These are phyloP conservation scores for Rhagophthalmus giganteus DNA, from an alignment of 2,888 invertebrate genomes.

Conservation along the genomic window DNA sequence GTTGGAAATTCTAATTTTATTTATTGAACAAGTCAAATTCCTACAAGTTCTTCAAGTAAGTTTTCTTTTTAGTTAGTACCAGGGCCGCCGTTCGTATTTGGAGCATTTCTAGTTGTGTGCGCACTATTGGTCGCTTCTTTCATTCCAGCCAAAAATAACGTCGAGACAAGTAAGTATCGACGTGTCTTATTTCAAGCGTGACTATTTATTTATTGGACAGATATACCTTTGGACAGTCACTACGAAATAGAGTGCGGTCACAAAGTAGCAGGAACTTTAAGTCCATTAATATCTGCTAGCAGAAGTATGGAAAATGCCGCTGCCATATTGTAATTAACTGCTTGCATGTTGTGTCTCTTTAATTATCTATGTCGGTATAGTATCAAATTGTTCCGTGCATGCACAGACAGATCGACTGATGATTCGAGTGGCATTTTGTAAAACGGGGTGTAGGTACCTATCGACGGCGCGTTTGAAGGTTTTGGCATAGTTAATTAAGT, in stretches of 20 bases:
- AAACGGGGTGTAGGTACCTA: too few relatives aligned
- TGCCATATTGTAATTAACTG: constrained; percentile 47
- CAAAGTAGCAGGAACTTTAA: constrained; percentile 75
- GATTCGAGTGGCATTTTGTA: too few relatives aligned
- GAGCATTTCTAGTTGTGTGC: constrained; percentile 93
- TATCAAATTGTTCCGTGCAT: too few relatives aligned
- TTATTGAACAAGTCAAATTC: background rate
- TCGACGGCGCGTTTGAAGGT: background rate
- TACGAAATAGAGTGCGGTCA: constrained; percentile 81
- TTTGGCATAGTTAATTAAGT: background rate
- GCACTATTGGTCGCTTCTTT: constrained; percentile 91
- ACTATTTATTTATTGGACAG: background rate
- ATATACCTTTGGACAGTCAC: constrained; percentile 74
- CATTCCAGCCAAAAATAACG: constrained; percentile 62
- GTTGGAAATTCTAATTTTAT: background rate
- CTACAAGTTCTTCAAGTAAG: background rate
- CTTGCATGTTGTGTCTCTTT: background rate
- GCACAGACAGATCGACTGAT: too few relatives aligned
- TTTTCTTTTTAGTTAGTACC: constrained; percentile 73
- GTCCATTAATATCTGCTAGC: constrained; percentile 69
- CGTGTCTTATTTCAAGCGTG: constrained; percentile 38
- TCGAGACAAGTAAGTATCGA: constrained; percentile 64
- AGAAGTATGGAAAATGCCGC: constrained; percentile 49
- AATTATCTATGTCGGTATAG: too few relatives aligned
- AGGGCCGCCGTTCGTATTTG: constrained; percentile 98